A percentile compares a stretch with the other conserved stretches of the same genome.
Evolutionary conservation across 1,140 invertebrate species (phyloP).

Genomic region (Atta texana): DNA sequence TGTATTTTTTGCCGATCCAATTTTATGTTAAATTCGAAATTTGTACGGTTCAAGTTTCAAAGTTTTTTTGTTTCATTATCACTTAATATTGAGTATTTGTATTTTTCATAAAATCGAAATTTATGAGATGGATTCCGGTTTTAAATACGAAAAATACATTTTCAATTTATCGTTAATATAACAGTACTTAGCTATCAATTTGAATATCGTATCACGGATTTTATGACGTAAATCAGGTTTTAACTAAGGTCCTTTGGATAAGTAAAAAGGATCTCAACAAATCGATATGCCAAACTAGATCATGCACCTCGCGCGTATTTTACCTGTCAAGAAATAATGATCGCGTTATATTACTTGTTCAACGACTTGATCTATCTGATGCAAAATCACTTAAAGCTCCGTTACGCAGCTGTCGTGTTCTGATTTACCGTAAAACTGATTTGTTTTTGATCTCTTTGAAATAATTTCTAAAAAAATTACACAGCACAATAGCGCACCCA

Average conservation of each 20-base stretch:
- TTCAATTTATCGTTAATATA: background rate
- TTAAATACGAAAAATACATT: constrained; percentile 18
- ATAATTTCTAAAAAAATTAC: background rate
- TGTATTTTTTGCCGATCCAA: background rate
- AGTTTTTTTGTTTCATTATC: background rate
- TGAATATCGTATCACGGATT: constrained; percentile 8
- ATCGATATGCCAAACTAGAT: constrained; percentile 40
- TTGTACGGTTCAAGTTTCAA: background rate
- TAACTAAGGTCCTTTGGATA: constrained; percentile 19
- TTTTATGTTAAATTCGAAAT: background rate
- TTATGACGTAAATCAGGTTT: constrained; percentile 52
- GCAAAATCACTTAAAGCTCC: constrained; percentile 16
- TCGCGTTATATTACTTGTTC: constrained; percentile 38
- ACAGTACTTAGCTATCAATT: background rate
- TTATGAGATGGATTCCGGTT: background rate
- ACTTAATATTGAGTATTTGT: background rate
- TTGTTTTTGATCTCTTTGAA: constrained; percentile 7
- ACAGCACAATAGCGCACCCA: background rate
- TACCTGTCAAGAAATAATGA: constrained; percentile 52
- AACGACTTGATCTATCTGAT: constrained; percentile 29
- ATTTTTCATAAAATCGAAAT: background rate
- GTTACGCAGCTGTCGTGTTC: background rate
- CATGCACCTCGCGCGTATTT: constrained; percentile 48
- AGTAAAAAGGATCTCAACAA: constrained; percentile 37
- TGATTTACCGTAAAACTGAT: background rate